These are phyloP conservation scores for Lepus townsendii DNA, from an alignment of 2,797 vertebrate genomes.

Conservation along the genomic window DNA sequence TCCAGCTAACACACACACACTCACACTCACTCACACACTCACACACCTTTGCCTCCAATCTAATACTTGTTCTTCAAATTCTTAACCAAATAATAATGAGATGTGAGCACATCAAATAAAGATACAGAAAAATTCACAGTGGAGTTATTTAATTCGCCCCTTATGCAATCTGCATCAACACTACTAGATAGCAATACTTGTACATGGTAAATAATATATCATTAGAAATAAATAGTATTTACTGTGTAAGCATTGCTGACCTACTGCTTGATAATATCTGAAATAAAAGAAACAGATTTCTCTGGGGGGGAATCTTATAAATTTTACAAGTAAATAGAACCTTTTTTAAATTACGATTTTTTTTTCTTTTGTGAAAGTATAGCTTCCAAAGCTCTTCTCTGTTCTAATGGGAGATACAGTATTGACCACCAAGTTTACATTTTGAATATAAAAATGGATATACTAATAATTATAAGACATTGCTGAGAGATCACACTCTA, in stretches of 20 bases:
- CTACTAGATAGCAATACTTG: neutral
- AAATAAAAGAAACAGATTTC: neutral
- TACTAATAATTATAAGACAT: neutral
- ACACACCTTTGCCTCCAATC: neutral
- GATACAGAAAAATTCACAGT: neutral
- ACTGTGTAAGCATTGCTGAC: neutral
- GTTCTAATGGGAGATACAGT: neutral
- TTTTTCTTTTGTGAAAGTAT: neutral
- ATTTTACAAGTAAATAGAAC: neutral
- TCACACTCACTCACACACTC: neutral
- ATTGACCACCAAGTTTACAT: neutral
- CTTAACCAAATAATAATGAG: neutral
- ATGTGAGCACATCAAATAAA: neutral
- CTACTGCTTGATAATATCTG: neutral
- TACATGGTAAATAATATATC: slow-evolving; percentile 3
- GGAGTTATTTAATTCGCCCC: neutral
- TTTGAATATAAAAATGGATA: neutral
- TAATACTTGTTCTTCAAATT: neutral
- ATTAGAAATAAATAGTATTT: slow-evolving; percentile 31
- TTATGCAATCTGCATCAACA: neutral
- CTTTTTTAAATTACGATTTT: neutral
- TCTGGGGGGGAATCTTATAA: neutral
- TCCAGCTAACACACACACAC: neutral
- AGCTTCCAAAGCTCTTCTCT: neutral
- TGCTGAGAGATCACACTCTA: neutral